Evolutionary conservation across 2,113 vertebrate genomes (phyloP).

Genomic region (Clinocottus analis): DNA sequence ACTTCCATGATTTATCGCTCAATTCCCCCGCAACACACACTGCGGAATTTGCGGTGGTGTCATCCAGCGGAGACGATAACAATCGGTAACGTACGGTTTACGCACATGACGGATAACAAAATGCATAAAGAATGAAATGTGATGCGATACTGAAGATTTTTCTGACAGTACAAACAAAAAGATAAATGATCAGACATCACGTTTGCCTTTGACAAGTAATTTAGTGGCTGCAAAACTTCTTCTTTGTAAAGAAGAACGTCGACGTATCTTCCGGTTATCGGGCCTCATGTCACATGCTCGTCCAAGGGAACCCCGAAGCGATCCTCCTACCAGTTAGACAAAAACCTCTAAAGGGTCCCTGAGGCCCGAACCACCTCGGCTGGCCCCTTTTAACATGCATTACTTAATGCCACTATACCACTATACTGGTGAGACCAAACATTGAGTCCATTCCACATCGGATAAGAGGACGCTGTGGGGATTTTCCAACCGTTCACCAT

Average conservation of each 20-base stretch:
- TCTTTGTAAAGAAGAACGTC: neutral
- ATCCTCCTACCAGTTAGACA: no score
- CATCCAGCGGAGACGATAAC: neutral
- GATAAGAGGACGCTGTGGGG: neutral
- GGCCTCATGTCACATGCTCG: no score
- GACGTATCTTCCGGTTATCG: no score
- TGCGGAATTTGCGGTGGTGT: constrained; percentile 12
- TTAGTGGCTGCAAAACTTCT: neutral
- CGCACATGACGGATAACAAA: neutral
- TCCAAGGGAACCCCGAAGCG: no score
- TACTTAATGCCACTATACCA: no score
- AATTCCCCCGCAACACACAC: neutral
- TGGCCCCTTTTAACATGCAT: no score
- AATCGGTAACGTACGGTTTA: neutral
- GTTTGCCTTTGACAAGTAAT: neutral
- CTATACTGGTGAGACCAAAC: neutral
- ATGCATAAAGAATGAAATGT: neutral
- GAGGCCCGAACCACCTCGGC: no score
- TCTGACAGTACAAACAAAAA: no score
- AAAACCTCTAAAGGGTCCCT: no score
- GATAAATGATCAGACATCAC: neutral
- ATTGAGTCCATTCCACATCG: neutral
- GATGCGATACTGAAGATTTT: neutral
- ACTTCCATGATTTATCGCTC: neutral
- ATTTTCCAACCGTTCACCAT: no score